A percentile compares a stretch with the other conserved stretches of the same genome.
These are phyloP conservation scores for Hemitrygon akajei DNA, from an alignment of 2,797 vertebrate genomes.

Conservation along the genomic window DNA sequence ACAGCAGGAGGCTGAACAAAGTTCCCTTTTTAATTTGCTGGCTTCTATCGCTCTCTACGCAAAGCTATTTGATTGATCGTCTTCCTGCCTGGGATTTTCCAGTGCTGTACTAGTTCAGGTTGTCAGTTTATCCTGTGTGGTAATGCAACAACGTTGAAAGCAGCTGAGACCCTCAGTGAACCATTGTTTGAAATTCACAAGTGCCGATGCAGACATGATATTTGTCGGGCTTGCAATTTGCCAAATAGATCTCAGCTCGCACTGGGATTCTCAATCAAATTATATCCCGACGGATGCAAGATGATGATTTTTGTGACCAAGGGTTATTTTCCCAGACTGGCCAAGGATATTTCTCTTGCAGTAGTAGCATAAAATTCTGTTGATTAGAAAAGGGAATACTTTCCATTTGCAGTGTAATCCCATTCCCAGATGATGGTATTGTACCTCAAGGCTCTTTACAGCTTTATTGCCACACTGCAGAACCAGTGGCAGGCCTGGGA, in stretches of 20 bases:
- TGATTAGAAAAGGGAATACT: background rate
- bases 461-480: background rate
- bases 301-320: background rate
- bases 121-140: no score
- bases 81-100: no score
- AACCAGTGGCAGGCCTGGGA: background rate
- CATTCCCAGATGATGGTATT: background rate
- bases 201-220: background rate
- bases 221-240: background rate
- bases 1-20: background rate
- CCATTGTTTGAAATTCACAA: background rate
- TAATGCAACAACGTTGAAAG: background rate
- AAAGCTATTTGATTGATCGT: background rate
- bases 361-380: constrained; percentile 4
- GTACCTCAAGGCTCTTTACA: background rate
- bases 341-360: background rate
- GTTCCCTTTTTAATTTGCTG: background rate
- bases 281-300: background rate
- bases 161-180: background rate
- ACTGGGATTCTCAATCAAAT: background rate
- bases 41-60: background rate
- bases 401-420: background rate
- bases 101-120: background rate
- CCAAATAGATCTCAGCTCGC: background rate
- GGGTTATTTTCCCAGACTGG: background rate